phyloP scores from a whole-genome alignment of 2,113 vertebrate species.

The Jacana jacana region DNA sequence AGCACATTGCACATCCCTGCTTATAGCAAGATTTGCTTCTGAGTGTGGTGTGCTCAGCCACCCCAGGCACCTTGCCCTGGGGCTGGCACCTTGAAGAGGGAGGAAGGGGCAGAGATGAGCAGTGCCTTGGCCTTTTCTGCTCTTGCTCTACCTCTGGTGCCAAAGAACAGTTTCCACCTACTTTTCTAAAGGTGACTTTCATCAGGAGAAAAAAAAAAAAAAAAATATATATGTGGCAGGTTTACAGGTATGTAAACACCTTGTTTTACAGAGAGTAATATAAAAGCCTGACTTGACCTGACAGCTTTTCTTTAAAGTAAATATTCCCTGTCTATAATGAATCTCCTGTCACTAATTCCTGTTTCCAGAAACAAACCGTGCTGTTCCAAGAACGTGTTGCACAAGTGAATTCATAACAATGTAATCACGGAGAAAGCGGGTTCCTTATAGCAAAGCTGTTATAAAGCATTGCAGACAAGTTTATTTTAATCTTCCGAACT shows the following conservation, averaged over 20 bases:
- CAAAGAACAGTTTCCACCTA: conserved; percentile 9
- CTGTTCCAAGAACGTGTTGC: conserved; percentile 49
- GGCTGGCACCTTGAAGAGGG: background rate
- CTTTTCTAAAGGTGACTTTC: background rate
- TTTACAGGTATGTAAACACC: conserved; percentile 64
- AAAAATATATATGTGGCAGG: background rate
- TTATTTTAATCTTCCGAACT: conserved; percentile 60
- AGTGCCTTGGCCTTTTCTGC: background rate
- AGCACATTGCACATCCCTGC: accelerated
- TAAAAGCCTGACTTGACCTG: conserved; percentile 33
- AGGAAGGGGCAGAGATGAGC: accelerated
- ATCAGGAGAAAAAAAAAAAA: background rate
- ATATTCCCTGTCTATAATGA: conserved; percentile 10
- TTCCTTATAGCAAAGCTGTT: conserved; percentile 40
- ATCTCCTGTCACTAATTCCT: conserved; percentile 31
- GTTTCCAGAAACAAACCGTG: conserved; percentile 18
- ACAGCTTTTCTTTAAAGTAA: conserved; percentile 30
- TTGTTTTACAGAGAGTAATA: conserved; percentile 56
- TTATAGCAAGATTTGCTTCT: background rate
- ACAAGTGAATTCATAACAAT: conserved; percentile 53
- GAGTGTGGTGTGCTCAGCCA: background rate
- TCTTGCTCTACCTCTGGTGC: background rate
- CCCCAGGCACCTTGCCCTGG: accelerated
- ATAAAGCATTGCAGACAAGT: background rate
- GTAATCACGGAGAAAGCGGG: conserved; percentile 21